phyloP scores from a whole-genome alignment of 1,140 invertebrate genomes.

The Trachymyrmex septentrionalis region DNA sequence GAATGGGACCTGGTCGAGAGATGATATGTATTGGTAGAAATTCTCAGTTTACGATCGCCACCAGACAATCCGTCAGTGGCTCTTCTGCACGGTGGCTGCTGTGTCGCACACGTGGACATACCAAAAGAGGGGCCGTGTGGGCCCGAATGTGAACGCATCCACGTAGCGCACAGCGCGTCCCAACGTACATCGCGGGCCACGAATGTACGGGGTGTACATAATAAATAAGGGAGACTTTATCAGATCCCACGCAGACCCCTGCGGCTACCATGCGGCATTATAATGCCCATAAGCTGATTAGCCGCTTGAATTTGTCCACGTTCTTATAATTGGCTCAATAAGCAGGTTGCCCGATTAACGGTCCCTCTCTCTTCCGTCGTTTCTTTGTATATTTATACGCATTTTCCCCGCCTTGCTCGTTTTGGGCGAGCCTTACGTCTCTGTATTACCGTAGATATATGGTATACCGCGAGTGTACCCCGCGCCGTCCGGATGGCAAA shows the following conservation, averaged over 20 bases:
- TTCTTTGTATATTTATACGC: constrained; percentile 52
- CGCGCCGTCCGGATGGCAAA: constrained; percentile 20
- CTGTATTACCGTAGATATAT: constrained; percentile 56
- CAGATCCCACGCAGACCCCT: constrained; percentile 84
- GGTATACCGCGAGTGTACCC: constrained; percentile 38
- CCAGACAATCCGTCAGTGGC: constrained; percentile 35
- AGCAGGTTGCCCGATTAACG: constrained; percentile 80
- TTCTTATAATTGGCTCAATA: constrained; percentile 85
- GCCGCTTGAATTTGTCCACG: constrained; percentile 84
- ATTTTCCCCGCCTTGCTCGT: constrained; percentile 20
- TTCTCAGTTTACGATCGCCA: not conserved
- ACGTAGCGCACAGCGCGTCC: constrained; percentile 22
- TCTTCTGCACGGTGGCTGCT: constrained; percentile 38
- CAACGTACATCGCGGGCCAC: constrained; percentile 50
- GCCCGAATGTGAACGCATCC: constrained; percentile 28
- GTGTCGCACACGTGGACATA: constrained; percentile 36
- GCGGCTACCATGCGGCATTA: constrained; percentile 80
- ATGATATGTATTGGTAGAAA: not conserved
- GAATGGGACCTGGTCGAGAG: no score
- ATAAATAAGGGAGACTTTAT: constrained; percentile 84
- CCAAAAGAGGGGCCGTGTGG: not conserved
- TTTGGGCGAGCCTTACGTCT: constrained; percentile 30
- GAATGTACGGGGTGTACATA: constrained; percentile 73
- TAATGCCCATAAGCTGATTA: constrained; percentile 84
- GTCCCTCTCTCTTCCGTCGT: constrained; percentile 24